phyloP scores from a whole-genome alignment of 2,797 vertebrate species.

The Martes flavigula region DNA sequence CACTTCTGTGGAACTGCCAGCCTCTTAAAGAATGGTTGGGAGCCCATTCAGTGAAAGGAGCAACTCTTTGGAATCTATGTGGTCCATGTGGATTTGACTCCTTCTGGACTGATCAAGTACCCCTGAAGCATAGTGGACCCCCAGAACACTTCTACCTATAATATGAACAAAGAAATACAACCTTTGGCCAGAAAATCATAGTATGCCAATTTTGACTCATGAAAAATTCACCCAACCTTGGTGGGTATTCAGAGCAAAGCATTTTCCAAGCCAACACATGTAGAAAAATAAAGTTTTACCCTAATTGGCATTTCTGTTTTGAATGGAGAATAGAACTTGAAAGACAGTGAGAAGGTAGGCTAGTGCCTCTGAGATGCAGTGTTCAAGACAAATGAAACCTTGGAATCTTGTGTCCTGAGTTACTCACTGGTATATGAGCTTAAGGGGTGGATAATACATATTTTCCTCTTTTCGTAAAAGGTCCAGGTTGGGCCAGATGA shows the following conservation, averaged over 20 bases:
- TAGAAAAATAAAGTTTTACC: not conserved
- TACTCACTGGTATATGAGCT: not conserved
- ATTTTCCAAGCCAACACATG: not conserved
- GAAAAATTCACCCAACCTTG: not conserved
- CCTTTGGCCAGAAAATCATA: not conserved
- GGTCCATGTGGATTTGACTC: not conserved
- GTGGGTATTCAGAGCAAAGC: not conserved
- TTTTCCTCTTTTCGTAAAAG: constrained; percentile 55
- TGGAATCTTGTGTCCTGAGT: not conserved
- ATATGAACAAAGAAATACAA: not conserved
- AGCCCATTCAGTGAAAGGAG: not conserved
- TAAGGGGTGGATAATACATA: constrained; percentile 1
- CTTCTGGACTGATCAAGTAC: not conserved
- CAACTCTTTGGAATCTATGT: not conserved
- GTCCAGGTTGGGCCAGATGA: not conserved
- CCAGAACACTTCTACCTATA: not conserved
- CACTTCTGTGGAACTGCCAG: not conserved
- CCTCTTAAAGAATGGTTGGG: not conserved
- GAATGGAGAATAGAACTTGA: not conserved
- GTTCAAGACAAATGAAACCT: not conserved
- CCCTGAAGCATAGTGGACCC: not conserved
- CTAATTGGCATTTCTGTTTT: not conserved
- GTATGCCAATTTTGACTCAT: not conserved
- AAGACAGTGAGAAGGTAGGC: not conserved
- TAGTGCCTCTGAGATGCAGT: not conserved